phyloP scores from a whole-genome alignment of 2,888 invertebrate species.

The Glaucopsyche alexis region DNA sequence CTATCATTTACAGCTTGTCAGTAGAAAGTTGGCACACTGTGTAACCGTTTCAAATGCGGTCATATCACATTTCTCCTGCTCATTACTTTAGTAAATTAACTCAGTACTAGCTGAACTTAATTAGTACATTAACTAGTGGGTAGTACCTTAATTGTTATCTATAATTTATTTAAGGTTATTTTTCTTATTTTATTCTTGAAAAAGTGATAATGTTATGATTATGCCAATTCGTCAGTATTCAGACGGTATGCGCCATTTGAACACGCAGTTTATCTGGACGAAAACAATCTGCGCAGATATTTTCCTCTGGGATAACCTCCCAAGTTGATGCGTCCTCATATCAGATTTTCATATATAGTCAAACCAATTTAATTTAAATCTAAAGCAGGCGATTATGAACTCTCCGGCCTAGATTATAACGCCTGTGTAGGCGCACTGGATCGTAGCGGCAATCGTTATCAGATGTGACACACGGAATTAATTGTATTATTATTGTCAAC shows the following conservation, averaged over 20 bases:
- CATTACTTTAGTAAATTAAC: not conserved
- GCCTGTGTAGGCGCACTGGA: conserved; percentile 39
- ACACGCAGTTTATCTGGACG: conserved; percentile 23
- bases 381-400: conserved; percentile 37
- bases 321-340: conserved; percentile 52
- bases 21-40: conserved; percentile 12
- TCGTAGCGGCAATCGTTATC: conserved; percentile 47
- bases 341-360: conserved; percentile 52
- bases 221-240: not conserved
- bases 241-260: no score
- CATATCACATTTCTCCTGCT: conserved; percentile 11
- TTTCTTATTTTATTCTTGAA: not conserved
- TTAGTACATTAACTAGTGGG: not conserved
- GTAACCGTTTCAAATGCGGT: conserved; percentile 8
- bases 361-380: conserved; percentile 37
- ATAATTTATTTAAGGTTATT: no score
- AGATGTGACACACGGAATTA: conserved; percentile 68
- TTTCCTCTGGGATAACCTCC: conserved; percentile 60
- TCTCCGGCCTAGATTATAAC: conserved; percentile 37
- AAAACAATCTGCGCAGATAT: conserved; percentile 46
- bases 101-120: not conserved
- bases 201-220: not conserved
- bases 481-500: conserved; percentile 72
- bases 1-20: not conserved
- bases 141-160: no score